Base-by-base conservation (phyloP, 2,113 vertebrate species). In the Passer montanus region DNA sequence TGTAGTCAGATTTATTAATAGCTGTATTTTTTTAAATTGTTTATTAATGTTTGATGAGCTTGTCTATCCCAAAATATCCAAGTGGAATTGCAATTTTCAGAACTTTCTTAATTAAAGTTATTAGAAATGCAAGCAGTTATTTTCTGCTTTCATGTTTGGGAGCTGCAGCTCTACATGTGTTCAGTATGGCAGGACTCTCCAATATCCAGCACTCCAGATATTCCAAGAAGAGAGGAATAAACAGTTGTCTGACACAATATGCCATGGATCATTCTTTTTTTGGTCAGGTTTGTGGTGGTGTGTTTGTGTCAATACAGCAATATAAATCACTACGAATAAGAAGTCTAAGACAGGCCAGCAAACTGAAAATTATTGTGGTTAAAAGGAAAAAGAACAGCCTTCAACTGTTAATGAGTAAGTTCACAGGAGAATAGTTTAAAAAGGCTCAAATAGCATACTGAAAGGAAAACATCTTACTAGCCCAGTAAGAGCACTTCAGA, bases 251-350 rank as follows among this genome's bases (percentile, higher is more conserved):
- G 59, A 62, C 59, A 62, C 59, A 62, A 62, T 9, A 82, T 3
- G 53, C 52, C 81, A 81, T 81, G 87, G 97, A 91, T 93, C 43
- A 59, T 6, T 69, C 59, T 79, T 89, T 90, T 52, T 85, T 76
- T 93, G 63, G 83, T 81, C 90, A 91, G 81, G 87, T 88, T 6
- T 88, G 78, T 93, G 85, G 73, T 60, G 84, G 76, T 73, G 47
- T 30, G 46, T 84, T 93, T 88, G 66, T 89, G 75, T 74, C 77
- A 77, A 89, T 76, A 53, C 22, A 93, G 64, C 81, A 90, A 64
- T 53, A 90, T 31, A 88, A 94, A 93, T 82, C 73, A 73, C 59
- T 64, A 52, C 9, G 41, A 95, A 93, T 55, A 78, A 79, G 59
- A 90, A 73, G 22, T 59, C n/a, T 47, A 79, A 88, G 47, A 86